These are phyloP conservation scores for Amblyopsis hoosieri DNA, from an alignment of 2,797 vertebrate species.

Conservation along the genomic window DNA sequence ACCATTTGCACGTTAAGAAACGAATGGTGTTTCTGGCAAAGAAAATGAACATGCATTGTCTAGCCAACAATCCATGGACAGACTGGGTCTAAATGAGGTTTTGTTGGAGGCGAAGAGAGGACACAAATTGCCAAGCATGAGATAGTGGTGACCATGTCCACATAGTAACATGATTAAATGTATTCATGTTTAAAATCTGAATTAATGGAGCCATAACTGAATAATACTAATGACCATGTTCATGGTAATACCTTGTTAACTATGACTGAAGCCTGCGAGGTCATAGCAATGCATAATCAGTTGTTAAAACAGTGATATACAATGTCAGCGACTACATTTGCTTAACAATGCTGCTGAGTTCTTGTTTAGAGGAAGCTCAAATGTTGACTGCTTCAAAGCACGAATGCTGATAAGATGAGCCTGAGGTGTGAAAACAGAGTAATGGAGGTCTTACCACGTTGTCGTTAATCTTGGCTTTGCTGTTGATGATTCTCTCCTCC, in stretches of 20 bases:
- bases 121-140: slow-evolving; percentile 42
- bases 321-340: background rate
- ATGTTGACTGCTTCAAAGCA: background rate
- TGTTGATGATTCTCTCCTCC: slow-evolving; percentile 93
- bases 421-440: background rate
- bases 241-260: slow-evolving; percentile 11
- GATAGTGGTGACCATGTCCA: slow-evolving; percentile 62
- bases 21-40: slow-evolving; percentile 41
- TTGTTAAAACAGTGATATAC: background rate
- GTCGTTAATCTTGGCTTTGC: slow-evolving; percentile 88
- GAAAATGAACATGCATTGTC: slow-evolving; percentile 52
- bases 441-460: slow-evolving; percentile 84
- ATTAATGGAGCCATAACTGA: background rate
- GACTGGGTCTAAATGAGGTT: slow-evolving; percentile 38
- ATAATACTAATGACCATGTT: background rate
- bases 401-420: background rate
- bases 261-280: background rate
- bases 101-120: slow-evolving; percentile 31
- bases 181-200: slow-evolving; percentile 15
- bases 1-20: slow-evolving; percentile 27
- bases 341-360: slow-evolving; percentile 50
- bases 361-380: slow-evolving; percentile 13
- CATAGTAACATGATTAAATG: slow-evolving; percentile 48
- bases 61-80: slow-evolving; percentile 36
- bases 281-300: slow-evolving; percentile 1